Evolutionary conservation across 2,113 vertebrate species (phyloP).

Genomic region (Oncorhynchus nerka): DNA sequence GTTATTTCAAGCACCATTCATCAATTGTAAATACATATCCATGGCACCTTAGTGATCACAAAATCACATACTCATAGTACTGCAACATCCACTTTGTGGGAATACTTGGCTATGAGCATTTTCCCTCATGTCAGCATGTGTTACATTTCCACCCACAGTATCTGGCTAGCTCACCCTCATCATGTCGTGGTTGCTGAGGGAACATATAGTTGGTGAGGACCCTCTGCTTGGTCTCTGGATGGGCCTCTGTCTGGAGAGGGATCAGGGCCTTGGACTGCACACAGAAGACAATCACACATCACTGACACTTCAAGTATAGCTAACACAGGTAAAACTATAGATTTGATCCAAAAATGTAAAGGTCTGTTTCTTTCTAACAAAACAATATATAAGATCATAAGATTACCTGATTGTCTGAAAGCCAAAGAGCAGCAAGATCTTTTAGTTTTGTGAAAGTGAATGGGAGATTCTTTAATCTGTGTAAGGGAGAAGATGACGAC

Average conservation of each 20-base stretch:
- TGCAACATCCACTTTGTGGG: no score
- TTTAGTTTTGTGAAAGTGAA: slow-evolving; percentile 98
- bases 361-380: background rate
- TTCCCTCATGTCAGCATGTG: no score
- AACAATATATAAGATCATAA: background rate
- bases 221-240: slow-evolving; percentile 97
- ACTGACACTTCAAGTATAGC: no score
- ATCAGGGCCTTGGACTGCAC: slow-evolving; percentile 96
- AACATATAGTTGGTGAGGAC: slow-evolving; percentile 99
- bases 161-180: slow-evolving; percentile 82
- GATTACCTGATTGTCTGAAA: slow-evolving; percentile 98
- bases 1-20: no score
- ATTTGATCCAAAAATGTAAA: background rate
- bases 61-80: background rate
- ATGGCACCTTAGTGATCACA: background rate
- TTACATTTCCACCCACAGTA: slow-evolving; percentile 15
- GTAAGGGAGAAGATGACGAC: background rate
- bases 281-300: slow-evolving; percentile 5
- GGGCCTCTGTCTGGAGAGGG: slow-evolving; percentile 96
- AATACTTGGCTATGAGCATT: no score
- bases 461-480: slow-evolving; percentile 95
- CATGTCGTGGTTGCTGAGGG: slow-evolving; percentile 94
- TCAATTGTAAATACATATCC: background rate
- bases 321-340: background rate
- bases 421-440: slow-evolving; percentile 97